phyloP scores from a whole-genome alignment of 2,113 vertebrate genomes.

The Urocolius indicus region DNA sequence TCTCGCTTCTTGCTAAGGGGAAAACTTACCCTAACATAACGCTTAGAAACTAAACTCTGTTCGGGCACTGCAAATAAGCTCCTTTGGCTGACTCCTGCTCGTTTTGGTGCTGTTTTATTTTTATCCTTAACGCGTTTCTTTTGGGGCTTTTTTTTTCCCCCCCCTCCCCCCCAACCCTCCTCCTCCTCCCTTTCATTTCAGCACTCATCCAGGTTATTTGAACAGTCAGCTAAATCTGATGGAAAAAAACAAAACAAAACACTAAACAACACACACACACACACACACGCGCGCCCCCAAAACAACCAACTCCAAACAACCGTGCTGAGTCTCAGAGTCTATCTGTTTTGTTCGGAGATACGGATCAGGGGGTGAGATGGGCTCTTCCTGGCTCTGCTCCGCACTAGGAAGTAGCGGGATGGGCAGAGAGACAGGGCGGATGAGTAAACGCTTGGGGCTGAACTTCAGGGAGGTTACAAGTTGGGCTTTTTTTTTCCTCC shows the following conservation, averaged over 20 bases:
- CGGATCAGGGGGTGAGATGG: conserved; percentile 52
- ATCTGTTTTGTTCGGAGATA: conserved; percentile 64
- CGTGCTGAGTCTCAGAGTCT: conserved; percentile 37
- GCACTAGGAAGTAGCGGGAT: conserved; percentile 1
- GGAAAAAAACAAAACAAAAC: neutral
- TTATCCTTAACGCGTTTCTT: conserved; percentile 25
- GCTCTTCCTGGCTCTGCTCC: neutral
- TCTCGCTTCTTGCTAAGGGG: neutral
- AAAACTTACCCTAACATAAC: conserved; percentile 26
- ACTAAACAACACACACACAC: no score
- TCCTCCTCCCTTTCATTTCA: neutral
- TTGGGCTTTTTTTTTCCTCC: neutral
- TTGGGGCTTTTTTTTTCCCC: neutral
- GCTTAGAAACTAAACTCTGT: conserved; percentile 32
- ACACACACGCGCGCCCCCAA: no score
- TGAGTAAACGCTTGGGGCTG: conserved; percentile 28
- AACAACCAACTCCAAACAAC: neutral
- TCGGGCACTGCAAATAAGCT: conserved; percentile 4
- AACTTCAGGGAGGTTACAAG: conserved; percentile 70
- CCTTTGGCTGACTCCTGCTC: neutral
- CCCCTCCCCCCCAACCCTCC: neutral
- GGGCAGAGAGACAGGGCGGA: neutral
- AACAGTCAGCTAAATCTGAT: conserved; percentile 45
- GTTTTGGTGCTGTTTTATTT: neutral
- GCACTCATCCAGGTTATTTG: conserved; percentile 53